Evolutionary conservation across 2,797 vertebrate genomes (phyloP), one percentile per base, ranked within the genome.

Genomic region (Crenuchus spilurus): DNA sequence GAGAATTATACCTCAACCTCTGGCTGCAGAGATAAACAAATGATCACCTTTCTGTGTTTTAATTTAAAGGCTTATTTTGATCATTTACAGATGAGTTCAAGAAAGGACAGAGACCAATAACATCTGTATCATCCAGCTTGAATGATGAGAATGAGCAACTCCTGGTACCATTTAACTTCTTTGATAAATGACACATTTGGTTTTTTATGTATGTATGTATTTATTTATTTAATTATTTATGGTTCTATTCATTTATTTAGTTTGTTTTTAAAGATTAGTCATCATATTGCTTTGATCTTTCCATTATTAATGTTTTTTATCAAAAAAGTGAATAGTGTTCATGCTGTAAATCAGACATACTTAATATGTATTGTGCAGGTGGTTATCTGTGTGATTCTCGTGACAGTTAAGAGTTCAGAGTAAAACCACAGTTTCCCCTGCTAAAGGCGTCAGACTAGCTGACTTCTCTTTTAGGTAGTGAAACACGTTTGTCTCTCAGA

Each of bases 341-440:
- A 52, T 46, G 46, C 24, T 49, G 13, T 42, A 65, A 11, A 22
- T 65, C 11, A 52, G 24, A 52, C n/a, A 46, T 16, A 14, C 22
- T 10, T 18, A 5, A 2, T n/a, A 26, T 10, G 2, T n/a, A 8
- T 18, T 2, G 11, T 1, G 10, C n/a, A 10, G 4, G 2, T 22
- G 3, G 20, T 10, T 13, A 2, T 2, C 0, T 16, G 67, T 60
- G 46, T 60, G 54, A 26, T 30, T 57, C 44, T 35, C 22, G 13
- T 71, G 64, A 70, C 41, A 42, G 31, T 49, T 54, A n/a, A 42
- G n/a, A 39, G 14, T 51, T 63, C 20, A 28, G 18, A 61, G 31
- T 18, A 42, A 78, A 82, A 37, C 79, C 79, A 76, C 79, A 80
- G 67, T 60, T 84, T 84, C 80, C 73, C 33, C 41, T 60, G 1